Evolutionary conservation across 2,888 invertebrate species (phyloP).

Genomic region (Protophormia terraenovae): DNA sequence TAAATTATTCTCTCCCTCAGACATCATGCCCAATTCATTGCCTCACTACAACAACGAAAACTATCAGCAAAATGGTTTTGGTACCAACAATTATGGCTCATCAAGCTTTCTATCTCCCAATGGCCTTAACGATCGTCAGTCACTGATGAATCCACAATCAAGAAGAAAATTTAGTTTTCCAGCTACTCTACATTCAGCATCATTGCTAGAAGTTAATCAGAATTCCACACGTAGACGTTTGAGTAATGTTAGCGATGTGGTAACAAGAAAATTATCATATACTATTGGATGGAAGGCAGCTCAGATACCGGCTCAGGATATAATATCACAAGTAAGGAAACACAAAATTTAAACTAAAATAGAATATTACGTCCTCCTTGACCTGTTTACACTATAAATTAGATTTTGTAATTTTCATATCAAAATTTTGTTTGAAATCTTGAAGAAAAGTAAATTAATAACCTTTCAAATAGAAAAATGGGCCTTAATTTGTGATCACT

Average conservation of each 20-base stretch:
- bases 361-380: too few species aligned
- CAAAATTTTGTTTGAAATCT: too few species aligned
- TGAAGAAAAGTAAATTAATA: too few species aligned
- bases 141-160: slow-evolving; percentile 76
- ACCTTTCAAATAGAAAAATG: too few species aligned
- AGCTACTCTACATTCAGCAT: slow-evolving; percentile 81
- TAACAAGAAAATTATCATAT: slow-evolving; percentile 90
- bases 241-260: slow-evolving; percentile 88
- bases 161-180: slow-evolving; percentile 84
- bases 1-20: background rate
- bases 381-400: too few species aligned
- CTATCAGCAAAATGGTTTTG: slow-evolving; percentile 73
- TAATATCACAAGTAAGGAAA: slow-evolving; percentile 81
- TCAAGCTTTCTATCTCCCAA: slow-evolving; percentile 64
- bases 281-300: slow-evolving; percentile 87
- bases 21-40: slow-evolving; percentile 74
- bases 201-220: slow-evolving; percentile 76
- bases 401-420: too few species aligned
- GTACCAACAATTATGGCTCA: slow-evolving; percentile 37
- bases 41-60: slow-evolving; percentile 77
- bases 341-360: background rate
- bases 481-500: too few species aligned
- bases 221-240: slow-evolving; percentile 83
- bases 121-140: slow-evolving; percentile 73
- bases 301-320: slow-evolving; percentile 82